phyloP scores from a whole-genome alignment of 2,888 invertebrate species.

The Alloscopus bannaensis region DNA sequence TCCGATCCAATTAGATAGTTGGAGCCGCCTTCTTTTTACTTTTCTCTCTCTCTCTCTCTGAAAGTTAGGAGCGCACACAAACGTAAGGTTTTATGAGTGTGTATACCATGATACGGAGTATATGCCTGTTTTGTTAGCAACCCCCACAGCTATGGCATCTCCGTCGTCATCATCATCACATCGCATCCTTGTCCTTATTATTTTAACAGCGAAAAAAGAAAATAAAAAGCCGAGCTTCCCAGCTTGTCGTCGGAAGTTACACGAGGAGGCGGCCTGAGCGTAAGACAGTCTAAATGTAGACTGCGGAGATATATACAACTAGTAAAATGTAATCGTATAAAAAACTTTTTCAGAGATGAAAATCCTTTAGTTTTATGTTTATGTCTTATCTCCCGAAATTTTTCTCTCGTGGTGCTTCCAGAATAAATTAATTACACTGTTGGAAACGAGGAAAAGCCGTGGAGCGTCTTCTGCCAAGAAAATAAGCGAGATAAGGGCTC shows the following conservation, averaged over 20 bases:
- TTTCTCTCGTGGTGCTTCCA: conserved; percentile 45
- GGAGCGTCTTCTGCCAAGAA: conserved; percentile 52
- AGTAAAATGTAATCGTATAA: neutral
- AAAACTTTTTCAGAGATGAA: conserved; percentile 14
- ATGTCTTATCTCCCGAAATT: conserved; percentile 50
- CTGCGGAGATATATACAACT: neutral
- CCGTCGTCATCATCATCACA: neutral
- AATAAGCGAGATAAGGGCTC: conserved; percentile 39
- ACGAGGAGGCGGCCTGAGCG: conserved; percentile 16
- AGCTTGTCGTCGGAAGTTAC: conserved; percentile 54
- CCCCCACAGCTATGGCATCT: too few species aligned
- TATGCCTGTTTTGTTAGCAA: too few species aligned
- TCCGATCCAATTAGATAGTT: conserved; percentile 73
- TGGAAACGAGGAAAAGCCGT: conserved; percentile 68
- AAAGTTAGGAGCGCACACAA: neutral
- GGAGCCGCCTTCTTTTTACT: conserved; percentile 68
- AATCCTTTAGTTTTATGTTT: conserved; percentile 32
- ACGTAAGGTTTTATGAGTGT: too few species aligned
- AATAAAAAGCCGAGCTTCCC: conserved; percentile 39
- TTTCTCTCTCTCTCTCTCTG: conserved; percentile 18
- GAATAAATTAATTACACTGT: conserved; percentile 73
- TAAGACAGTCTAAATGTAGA: neutral
- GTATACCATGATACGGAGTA: too few species aligned
- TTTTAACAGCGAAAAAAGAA: conserved; percentile 33
- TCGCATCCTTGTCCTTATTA: conserved; percentile 46